Conservation (phyloP, 2,797 vertebrate species). For the Philypnodon macrostomus region DNA sequence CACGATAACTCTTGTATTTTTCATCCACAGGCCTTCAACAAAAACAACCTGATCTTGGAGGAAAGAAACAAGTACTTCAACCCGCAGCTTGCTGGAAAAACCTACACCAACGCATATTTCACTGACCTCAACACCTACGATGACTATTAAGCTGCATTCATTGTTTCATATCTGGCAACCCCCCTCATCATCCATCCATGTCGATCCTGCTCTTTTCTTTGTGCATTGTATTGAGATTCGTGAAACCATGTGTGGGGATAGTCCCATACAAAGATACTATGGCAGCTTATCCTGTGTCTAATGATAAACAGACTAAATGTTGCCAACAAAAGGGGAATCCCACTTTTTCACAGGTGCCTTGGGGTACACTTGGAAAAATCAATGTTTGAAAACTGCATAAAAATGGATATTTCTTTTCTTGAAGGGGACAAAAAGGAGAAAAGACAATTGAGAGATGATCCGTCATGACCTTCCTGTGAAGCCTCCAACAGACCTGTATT, state of each 20-base stretch:
- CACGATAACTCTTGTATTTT: slow-evolving; percentile 34
- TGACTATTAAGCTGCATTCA: slow-evolving; percentile 83
- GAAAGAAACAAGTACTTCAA: slow-evolving; percentile 99
- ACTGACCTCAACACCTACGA: slow-evolving; percentile 97
- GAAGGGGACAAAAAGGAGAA: slow-evolving; percentile 39
- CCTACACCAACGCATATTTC: slow-evolving; percentile 96
- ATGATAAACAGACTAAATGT: slow-evolving; percentile 52
- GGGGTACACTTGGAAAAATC: slow-evolving; percentile 65
- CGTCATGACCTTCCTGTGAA: slow-evolving; percentile 58
- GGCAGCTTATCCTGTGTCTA: slow-evolving; percentile 67
- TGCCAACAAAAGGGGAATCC: slow-evolving; percentile 62
- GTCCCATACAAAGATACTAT: slow-evolving; percentile 53
- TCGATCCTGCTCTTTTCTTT: slow-evolving; percentile 52
- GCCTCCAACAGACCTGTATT: slow-evolving; percentile 60
- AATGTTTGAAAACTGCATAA: slow-evolving; percentile 19
- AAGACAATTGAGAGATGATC: slow-evolving; percentile 42
- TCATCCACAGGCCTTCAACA: slow-evolving; percentile 90
- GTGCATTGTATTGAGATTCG: slow-evolving; percentile 72
- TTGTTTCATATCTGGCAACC: slow-evolving; percentile 28
- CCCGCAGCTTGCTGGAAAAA: slow-evolving; percentile 93
- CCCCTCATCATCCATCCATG: slow-evolving; percentile 42
- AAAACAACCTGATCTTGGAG: slow-evolving; percentile 98
- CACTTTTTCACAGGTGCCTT: slow-evolving; percentile 74
- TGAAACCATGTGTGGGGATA: slow-evolving; percentile 63
- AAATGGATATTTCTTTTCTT: slow-evolving; percentile 44